A percentile compares a stretch with the other conserved stretches of the same genome.
Evolutionary conservation across 2,888 invertebrate genomes (phyloP).

Genomic region (Dastarcus helophoroides): DNA sequence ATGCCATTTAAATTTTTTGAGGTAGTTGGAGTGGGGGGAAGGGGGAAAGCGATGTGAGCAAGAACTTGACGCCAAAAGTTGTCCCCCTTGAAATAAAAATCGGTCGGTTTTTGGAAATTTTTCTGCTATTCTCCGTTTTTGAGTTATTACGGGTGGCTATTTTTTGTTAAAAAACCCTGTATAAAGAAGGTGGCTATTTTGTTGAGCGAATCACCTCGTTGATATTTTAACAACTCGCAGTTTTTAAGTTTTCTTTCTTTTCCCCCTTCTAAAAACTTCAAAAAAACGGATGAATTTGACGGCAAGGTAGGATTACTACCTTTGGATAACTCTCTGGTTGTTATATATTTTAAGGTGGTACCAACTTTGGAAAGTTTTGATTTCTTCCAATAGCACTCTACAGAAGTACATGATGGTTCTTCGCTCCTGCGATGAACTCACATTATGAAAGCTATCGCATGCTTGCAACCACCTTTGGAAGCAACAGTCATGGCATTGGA

Average conservation of each 20-base stretch:
- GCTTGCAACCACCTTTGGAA: constrained; percentile 18
- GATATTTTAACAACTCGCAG: constrained; percentile 1
- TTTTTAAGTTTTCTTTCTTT: background rate
- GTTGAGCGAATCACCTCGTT: too few relatives aligned
- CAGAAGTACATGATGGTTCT: constrained; percentile 14
- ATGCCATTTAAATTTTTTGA: too few relatives aligned
- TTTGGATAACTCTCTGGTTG: constrained; percentile 2
- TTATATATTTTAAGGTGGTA: constrained; percentile 7
- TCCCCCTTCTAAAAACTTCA: background rate
- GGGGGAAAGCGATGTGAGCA: too few relatives aligned
- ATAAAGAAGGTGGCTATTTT: too few relatives aligned
- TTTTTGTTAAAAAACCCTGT: too few relatives aligned
- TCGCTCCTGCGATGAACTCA: constrained; percentile 17
- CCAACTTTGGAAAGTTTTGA: constrained; percentile 11
- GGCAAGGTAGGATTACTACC: constrained; percentile 1
- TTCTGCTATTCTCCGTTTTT: too few relatives aligned
- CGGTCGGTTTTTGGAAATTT: too few relatives aligned
- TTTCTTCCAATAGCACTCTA: constrained; percentile 14
- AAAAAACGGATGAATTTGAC: background rate
- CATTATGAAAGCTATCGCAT: constrained; percentile 16
- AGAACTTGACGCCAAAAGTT: too few relatives aligned
- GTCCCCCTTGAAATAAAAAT: too few relatives aligned
- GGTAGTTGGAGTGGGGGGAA: too few relatives aligned
- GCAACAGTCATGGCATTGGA: constrained; percentile 4
- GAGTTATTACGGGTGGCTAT: too few relatives aligned